Conservation (phyloP, 2,113 vertebrate species). For the Bothrops jararaca region DNA sequence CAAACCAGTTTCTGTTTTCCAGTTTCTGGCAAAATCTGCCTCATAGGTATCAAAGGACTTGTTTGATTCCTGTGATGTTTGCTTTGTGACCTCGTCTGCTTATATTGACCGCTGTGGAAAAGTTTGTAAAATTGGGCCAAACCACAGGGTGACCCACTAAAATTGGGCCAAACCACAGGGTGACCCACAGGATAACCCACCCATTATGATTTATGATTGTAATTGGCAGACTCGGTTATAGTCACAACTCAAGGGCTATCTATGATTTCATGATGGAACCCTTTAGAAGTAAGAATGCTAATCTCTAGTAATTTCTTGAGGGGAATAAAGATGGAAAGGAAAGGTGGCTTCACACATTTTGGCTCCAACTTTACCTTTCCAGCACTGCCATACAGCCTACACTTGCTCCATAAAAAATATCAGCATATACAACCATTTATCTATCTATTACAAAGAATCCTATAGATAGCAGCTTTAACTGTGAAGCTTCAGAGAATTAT, state of each 20-base stretch:
- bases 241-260: neutral
- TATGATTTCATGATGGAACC: neutral
- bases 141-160: neutral
- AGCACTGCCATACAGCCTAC: neutral
- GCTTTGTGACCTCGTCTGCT: no score
- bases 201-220: neutral
- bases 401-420: neutral
- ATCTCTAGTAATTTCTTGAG: neutral
- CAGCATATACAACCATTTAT: neutral
- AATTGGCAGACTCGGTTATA: neutral
- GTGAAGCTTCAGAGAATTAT: neutral
- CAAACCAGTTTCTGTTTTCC: no score
- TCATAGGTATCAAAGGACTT: no score
- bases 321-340: neutral
- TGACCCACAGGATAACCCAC: no score
- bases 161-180: neutral
- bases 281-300: neutral
- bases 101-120: neutral
- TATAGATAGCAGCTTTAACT: no score
- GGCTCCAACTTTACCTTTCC: neutral
- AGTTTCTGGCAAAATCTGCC: no score
- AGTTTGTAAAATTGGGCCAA: neutral
- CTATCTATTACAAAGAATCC: neutral
- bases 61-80: no score
- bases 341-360: neutral